These are phyloP conservation scores for Piliocolobus tephrosceles DNA, from an alignment of 2,113 vertebrate species.

Conservation along the genomic window DNA sequence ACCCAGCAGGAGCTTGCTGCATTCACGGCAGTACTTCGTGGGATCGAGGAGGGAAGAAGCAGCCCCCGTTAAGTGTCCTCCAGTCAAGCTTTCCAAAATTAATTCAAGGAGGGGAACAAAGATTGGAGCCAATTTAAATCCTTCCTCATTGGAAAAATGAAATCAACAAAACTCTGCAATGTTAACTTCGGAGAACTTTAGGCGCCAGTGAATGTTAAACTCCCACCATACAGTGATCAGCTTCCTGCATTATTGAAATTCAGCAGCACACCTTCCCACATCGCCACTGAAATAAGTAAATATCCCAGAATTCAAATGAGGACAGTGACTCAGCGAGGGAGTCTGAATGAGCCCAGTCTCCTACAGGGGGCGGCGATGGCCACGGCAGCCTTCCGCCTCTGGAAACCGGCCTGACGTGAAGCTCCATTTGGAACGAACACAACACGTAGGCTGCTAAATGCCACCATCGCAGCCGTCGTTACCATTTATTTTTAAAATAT, in stretches of 20 bases:
- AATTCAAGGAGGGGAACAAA: neutral
- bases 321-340: neutral
- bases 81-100: neutral
- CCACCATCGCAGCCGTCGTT: neutral
- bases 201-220: neutral
- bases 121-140: neutral
- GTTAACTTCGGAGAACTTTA: neutral
- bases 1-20: neutral
- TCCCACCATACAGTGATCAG: neutral
- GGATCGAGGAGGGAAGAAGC: neutral
- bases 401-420: neutral
- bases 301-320: neutral
- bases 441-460: neutral
- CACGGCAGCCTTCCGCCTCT: neutral
- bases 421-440: neutral
- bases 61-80: neutral
- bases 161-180: neutral
- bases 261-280: neutral
- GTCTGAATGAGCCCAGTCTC: neutral
- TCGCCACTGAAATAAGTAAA: neutral
- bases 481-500: slow-evolving; percentile 10
- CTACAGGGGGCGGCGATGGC: neutral
- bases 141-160: neutral
- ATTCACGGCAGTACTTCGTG: neutral
- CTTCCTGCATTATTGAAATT: neutral